Base-by-base conservation (phyloP, 2,888 invertebrate genomes). In the Adelognathus sp. region DNA sequence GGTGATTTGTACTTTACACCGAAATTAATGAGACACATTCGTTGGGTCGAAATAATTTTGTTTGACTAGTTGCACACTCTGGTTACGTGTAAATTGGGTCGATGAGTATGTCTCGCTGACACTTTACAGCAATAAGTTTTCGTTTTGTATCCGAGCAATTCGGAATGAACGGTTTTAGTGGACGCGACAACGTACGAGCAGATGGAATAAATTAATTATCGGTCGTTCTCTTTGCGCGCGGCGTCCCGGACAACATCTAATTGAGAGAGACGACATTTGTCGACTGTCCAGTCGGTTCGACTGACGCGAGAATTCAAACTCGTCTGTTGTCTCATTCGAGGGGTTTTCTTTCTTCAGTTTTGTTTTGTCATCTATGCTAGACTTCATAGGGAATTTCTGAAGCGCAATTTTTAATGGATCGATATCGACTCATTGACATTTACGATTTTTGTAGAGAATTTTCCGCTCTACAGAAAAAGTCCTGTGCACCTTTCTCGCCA, bases 121-220 rank as follows among this genome's bases (percentile, higher is more conserved):
- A 24, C 7, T 18, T 50, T 24, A 18, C 46, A 21, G 7, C 21
- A n/a, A n/a, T 3, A 18, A 21, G n/a, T 50, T 21, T 11, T 50
- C 46, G 21, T 50, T 24, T 9, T 50, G 9, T 21, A 50, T 21
- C 46, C 24, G 11, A 24, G 21, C 21, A 24, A n/a, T 50, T 50
- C 24, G 4, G 46, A 11, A 3, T 14, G 21, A 21, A 24, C 11
- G 46, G 21, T 50, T 24, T 21, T 24, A 24, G 21, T 21, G 3
- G 61, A 4, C 16, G 58, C 44, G 27, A 44, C 39, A 41, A 27
- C 61, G 61, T 29, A 41, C 61, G 27, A 61, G 61, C 61, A 41
- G 61, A 61, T 44, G 41, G 61, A 41, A 61, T 61, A 61, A 29
- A 61, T 61, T 61, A 44, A 61, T 61, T 61, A 44, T 61, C 41